Base-by-base conservation (phyloP, 2,888 invertebrate species). In the Eupithecia abbreviata region DNA sequence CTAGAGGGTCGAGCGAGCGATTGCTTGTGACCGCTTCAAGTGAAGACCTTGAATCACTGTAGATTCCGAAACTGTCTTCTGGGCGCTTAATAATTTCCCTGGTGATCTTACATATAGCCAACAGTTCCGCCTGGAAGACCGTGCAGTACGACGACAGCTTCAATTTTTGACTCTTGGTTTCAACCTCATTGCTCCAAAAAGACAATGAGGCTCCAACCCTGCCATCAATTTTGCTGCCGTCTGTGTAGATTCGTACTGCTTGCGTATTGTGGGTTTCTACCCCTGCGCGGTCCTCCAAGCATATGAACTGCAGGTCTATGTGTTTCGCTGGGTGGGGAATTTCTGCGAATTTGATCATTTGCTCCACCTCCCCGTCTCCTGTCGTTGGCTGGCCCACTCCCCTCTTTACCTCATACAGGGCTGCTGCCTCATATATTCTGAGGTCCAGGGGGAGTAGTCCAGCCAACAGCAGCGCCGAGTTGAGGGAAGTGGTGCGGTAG, bases 191-290 rank as follows among this genome's bases (percentile, higher is more conserved):
- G 3, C 2, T 62, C 62, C 62, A 62, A 6, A 62, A 15, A n/a
- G 74, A 62, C 49, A 72, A 12, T 13, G 77, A 68, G 3, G 77
- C 77, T 49, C 77, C 77, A 3, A 77, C 77, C 12, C 71, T 55
- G 2, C 71, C 77, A 18, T 76, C 77, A 42, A 77, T 49, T 62
- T 77, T 79, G 62, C 74, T 74, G 49, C 73, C 75, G 12, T 80
- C 80, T 0, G 75, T 80, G 45, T 47, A 80, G 0, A 80, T 80
- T 0, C 45, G 9, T 0, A 75, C 66, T 4, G 42, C 70, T 0
- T 75, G 62, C 0, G 41, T 0, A 15, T 18, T 70, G 41, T 47
- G 41, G 0, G 7, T 30, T 2, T 75, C 30, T 5, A 68, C 49
- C 9, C 47, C 51, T 2, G 55, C 55, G 7, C 67, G 42, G 76